phyloP scores from a whole-genome alignment of 2,113 vertebrate species.

The Acanthisitta chloris region DNA sequence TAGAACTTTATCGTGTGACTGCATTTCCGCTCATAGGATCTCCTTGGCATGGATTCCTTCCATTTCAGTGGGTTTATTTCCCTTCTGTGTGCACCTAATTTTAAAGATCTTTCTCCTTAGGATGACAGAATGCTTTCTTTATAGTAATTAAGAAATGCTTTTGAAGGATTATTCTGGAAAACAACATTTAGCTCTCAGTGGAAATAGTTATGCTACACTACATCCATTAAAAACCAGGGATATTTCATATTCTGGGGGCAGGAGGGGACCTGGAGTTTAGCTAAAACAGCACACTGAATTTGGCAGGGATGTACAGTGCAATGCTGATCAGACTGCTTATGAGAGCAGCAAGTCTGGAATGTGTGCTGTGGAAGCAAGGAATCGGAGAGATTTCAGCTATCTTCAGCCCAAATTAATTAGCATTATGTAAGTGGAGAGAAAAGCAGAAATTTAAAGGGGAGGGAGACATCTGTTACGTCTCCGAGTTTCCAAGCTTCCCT shows the following conservation, averaged over 20 bases:
- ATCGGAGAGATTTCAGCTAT: background rate
- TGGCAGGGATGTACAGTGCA: background rate
- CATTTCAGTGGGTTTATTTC: background rate
- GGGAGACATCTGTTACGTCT: constrained; percentile 54
- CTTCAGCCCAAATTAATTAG: constrained; percentile 45
- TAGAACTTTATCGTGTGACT: background rate
- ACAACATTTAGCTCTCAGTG: background rate
- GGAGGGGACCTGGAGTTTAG: background rate
- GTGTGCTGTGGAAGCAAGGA: constrained; percentile 8
- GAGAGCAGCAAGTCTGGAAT: constrained; percentile 39
- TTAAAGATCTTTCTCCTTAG: background rate
- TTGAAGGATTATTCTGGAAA: background rate
- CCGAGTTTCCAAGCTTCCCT: background rate
- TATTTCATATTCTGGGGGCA: background rate
- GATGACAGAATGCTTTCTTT: background rate
- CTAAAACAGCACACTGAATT: background rate
- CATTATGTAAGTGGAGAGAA: constrained; percentile 27
- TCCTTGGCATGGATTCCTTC: background rate
- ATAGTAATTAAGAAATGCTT: background rate
- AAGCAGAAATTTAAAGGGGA: constrained; percentile 16
- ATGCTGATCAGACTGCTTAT: constrained; percentile 23
- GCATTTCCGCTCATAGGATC: background rate
- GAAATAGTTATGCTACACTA: background rate
- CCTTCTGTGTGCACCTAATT: background rate
- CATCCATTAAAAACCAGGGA: background rate